Percentiles rank a stretch among this genome's conserved stretches.
Conservation (phyloP, 2,113 vertebrate genomes). For the Microcebus jonahi region DNA sequence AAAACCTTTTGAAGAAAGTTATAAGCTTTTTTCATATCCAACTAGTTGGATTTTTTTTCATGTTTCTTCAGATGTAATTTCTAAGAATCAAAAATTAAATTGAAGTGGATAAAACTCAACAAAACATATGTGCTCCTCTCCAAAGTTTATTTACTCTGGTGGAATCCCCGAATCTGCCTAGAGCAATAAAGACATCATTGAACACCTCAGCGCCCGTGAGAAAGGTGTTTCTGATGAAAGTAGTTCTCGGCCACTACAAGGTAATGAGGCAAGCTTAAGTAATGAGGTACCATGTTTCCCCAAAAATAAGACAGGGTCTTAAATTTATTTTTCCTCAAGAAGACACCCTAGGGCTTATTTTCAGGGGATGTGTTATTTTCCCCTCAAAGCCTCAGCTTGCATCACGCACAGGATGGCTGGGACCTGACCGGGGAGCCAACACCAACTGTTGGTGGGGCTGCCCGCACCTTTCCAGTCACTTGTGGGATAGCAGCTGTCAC, state of each 20-base stretch:
- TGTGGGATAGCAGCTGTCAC: no score
- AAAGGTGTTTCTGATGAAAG: neutral
- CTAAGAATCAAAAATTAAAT: neutral
- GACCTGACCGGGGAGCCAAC: no score
- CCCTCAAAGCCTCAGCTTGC: no score
- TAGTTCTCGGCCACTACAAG: neutral
- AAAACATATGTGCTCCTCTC: neutral
- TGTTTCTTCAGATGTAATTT: neutral
- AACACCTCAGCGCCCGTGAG: neutral
- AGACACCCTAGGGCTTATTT: no score
- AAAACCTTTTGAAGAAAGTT: neutral
- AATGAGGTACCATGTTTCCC: neutral
- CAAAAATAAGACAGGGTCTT: no score
- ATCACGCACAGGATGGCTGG: no score
- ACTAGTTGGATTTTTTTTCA: neutral
- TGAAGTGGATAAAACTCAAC: neutral
- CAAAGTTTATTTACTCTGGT: neutral
- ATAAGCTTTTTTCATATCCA: neutral
- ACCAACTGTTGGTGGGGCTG: no score
- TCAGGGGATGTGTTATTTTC: no score
- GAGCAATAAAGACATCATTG: neutral
- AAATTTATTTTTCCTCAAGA: no score
- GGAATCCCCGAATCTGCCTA: neutral
- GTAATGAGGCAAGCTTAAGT: neutral
- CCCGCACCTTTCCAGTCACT: no score